These are phyloP conservation scores for Epinephelus lanceolatus DNA, from an alignment of 2,113 vertebrate genomes.

Conservation along the genomic window DNA sequence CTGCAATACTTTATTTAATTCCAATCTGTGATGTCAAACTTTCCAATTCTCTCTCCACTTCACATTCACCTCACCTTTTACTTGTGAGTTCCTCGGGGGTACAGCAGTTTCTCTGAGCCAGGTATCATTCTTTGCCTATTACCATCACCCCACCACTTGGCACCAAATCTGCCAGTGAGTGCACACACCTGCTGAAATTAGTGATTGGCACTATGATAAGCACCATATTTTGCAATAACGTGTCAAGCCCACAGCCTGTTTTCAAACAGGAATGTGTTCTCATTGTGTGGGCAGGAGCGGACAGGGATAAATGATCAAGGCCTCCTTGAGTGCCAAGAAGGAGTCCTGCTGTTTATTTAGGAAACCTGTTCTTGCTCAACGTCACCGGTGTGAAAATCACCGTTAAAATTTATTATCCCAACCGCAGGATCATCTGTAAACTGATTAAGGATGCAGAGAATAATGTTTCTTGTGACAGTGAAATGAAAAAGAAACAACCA, in stretches of 20 bases:
- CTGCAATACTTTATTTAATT: not conserved
- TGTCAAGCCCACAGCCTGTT: not conserved
- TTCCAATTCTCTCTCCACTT: not conserved
- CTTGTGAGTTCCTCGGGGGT: not conserved
- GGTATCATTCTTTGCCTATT: not conserved
- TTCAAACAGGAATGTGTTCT: constrained; percentile 11
- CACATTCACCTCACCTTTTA: not conserved
- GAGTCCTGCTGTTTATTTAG: constrained; percentile 53
- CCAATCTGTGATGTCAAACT: not conserved
- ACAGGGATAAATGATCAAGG: not conserved
- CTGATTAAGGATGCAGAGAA: not conserved
- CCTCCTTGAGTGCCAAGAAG: not conserved
- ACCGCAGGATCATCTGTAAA: not conserved
- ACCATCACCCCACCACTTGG: not conserved
- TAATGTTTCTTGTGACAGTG: not conserved
- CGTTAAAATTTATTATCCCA: not conserved
- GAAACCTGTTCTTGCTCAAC: constrained; percentile 43
- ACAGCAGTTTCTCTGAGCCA: not conserved
- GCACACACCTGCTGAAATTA: constrained; percentile 13
- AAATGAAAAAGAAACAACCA: not conserved
- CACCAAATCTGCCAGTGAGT: not conserved
- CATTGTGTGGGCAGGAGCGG: constrained; percentile 17
- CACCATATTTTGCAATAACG: constrained; percentile 37
- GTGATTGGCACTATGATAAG: not conserved
- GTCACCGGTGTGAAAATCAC: not conserved